Evolutionary conservation across 2,797 vertebrate genomes (phyloP).

Genomic region (Erethizon dorsatum): DNA sequence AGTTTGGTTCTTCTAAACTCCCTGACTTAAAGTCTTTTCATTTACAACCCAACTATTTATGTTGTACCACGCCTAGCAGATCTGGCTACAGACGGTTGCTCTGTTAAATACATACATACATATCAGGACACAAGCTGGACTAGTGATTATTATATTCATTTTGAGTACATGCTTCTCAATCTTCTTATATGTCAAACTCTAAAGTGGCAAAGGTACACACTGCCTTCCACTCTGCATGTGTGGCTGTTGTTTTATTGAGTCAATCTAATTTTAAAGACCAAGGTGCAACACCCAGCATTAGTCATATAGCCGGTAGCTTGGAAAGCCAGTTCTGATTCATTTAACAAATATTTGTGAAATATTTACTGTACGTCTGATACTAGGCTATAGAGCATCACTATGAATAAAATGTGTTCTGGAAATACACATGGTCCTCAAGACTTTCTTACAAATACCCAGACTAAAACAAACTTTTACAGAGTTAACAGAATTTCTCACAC

Average conservation of each 20-base stretch:
- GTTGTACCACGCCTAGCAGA: background rate
- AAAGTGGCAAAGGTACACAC: background rate
- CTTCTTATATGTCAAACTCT: background rate
- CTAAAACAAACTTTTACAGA: background rate
- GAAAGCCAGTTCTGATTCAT: conserved; percentile 11
- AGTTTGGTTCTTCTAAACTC: background rate
- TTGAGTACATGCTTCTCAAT: background rate
- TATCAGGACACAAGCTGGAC: background rate
- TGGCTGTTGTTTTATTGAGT: background rate
- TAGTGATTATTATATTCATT: background rate
- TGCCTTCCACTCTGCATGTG: background rate
- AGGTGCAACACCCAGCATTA: background rate
- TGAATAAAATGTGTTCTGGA: conserved; percentile 51
- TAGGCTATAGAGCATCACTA: background rate
- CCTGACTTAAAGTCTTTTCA: background rate
- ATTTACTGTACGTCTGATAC: background rate
- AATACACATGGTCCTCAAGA: background rate
- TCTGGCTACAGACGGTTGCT: background rate
- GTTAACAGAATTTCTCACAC: conserved; percentile 10
- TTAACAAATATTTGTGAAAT: background rate
- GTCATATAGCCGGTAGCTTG: background rate
- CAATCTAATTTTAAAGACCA: conserved; percentile 34
- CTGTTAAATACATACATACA: background rate
- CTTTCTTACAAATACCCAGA: conserved; percentile 2
- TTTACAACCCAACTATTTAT: background rate